Evolutionary conservation across 1,140 invertebrate genomes (phyloP), one percentile per base, ranked within the genome.

Genomic region (Agraylea sexmaculata): DNA sequence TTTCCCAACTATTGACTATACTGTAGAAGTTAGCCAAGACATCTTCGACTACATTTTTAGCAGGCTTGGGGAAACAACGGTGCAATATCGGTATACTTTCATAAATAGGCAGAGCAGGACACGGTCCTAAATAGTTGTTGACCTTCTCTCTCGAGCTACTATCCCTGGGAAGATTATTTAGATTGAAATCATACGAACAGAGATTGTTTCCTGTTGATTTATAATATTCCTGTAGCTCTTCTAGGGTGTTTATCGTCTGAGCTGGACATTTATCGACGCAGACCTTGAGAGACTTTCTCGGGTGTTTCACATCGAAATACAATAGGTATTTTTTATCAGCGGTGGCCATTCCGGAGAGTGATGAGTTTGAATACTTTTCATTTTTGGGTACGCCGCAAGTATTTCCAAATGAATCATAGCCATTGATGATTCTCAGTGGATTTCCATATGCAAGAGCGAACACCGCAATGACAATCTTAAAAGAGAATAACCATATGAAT

Each of bases 371-470:
- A 45, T 87, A 76, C 45, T 77, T 74, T 45, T 76, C 74, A 58
- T 87, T 85, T 44, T 77, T 77, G 48, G 80, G 76, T 30, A 83
- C 77, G 16, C 89, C 89, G 64, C 91, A 96, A 20, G 86, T 89
- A 60, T 95, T 94, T n/a, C 90, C 90, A 70, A 88, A 94, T 47
- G 87, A 91, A 59, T 96, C 90, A 63, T 87, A 91, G 30, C 91
- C 90, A 71, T 91, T 87, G 42, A 91, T 80, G 4, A 94, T 70
- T 44, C 88, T 71, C 48, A 80, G 60, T 3, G 88, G 87, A 66
- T 88, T 87, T 0, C 90, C 89, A 65, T 88, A 87, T 6, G 86
- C 80, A 56, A 91, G 78, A 2, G 88, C 83, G 66, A 91, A 91
- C 5, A 77, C 79, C 10, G 87, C 85, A 45, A 93, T 83, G 44